phyloP scores from a whole-genome alignment of 2,888 invertebrate species.

The Coenonympha glycerion region DNA sequence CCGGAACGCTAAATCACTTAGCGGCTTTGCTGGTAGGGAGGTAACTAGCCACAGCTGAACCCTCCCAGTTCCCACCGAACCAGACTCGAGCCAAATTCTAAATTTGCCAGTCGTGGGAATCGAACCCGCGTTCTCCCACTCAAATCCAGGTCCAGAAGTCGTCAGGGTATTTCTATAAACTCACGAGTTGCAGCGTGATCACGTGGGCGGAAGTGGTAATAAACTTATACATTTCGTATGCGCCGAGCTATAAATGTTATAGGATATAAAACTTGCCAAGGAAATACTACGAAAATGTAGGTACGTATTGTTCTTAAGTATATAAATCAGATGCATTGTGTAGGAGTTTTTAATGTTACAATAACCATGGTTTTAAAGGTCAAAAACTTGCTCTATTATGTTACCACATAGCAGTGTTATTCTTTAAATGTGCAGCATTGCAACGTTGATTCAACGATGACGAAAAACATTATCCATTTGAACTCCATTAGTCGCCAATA shows the following conservation, averaged over 20 bases:
- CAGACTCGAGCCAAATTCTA: too few species aligned
- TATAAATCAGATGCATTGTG: background rate
- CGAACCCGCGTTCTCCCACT: too few species aligned
- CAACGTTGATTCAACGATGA: too few species aligned
- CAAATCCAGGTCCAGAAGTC: too few species aligned
- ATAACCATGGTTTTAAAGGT: background rate
- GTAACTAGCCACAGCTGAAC: too few species aligned
- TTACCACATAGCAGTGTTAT: background rate
- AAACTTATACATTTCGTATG: slow-evolving; percentile 3
- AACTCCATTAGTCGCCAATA: too few species aligned
- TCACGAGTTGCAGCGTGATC: background rate
- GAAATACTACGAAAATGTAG: slow-evolving; percentile 6
- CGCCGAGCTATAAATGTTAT: slow-evolving; percentile 3
- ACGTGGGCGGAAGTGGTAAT: slow-evolving; percentile 1
- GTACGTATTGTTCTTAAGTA: slow-evolving; percentile 8
- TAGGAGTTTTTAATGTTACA: background rate
- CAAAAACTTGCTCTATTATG: background rate
- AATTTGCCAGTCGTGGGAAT: too few species aligned
- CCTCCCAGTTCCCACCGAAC: too few species aligned
- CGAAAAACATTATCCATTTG: too few species aligned
- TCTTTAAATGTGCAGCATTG: background rate
- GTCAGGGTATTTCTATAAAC: too few species aligned
- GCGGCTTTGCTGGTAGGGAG: too few species aligned
- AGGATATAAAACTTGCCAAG: slow-evolving; percentile 6
- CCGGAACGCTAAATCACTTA: too few species aligned